Evolutionary conservation across 1,140 invertebrate species (phyloP), one percentile per base, ranked within the genome.

Genomic region (Armadillidium nasatum): DNA sequence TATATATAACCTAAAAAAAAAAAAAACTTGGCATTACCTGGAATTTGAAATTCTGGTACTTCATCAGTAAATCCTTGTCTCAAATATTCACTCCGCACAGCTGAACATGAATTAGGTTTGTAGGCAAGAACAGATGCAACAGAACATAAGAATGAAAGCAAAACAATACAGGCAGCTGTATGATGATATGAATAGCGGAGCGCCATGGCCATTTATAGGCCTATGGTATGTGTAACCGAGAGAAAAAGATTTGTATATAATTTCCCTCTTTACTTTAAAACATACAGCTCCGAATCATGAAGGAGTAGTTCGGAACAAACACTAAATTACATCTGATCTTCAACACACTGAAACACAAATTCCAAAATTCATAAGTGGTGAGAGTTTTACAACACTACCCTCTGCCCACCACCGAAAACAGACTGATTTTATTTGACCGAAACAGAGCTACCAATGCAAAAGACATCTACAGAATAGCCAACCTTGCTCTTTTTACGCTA

Each of bases 81-180:
- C 19, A 60, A 60, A 19, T 60, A 60, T 60, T 60, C 50, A 19
- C 50, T 60, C 50, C 50, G 11, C 7, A 60, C 50, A 60, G 50
- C 50, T 60, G 50, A 60, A 60, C 50, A 60, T 3, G 50, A 60
- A 60, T 60, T 60, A 15, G 50, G 19, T 60, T 60, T 19, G 19
- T 13, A 13, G 4, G 11, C 19, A 19, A 60, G 11, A 60, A 60
- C 50, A 60, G 50, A 60, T 60, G 50, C 19, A 33, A 33, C 33
- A 60, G 11, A 60, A 60, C 50, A 3, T 19, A 60, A 60, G 19
- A 60, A 4, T 19, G 50, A 60, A 60, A 60, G 11, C 50, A 13
- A 60, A 60, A 60, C 50, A 60, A 60, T 19, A 13, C 50, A 60
- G 19, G 50, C 50, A 60, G 50, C 50, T 60, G 50, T 60, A 60